phyloP scores from a whole-genome alignment of 23 tunicate species.

The Ascidia mentula region DNA sequence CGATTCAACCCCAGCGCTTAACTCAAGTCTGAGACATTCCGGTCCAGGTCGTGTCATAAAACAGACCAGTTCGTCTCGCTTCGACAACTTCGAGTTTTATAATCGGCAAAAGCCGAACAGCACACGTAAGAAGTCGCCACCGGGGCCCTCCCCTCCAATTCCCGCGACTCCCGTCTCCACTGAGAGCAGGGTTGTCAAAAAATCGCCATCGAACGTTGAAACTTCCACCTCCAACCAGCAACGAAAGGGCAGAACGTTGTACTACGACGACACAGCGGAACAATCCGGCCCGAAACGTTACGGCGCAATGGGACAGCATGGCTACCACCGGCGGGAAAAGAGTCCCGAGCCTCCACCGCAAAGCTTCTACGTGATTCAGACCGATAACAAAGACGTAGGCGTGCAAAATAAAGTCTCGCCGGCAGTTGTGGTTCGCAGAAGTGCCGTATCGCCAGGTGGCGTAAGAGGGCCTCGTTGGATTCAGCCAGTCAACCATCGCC shows the following conservation, averaged over 20 bases:
- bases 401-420: neutral
- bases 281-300: neutral
- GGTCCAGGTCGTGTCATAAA: neutral
- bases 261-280: conserved; percentile 36
- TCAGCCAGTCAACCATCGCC: conserved; percentile 24
- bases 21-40: neutral
- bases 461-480: neutral
- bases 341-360: conserved; percentile 73
- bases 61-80: neutral
- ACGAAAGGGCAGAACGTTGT: conserved; percentile 16
- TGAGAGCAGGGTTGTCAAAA: neutral
- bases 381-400: neutral
- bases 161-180: neutral
- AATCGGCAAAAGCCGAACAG: conserved; percentile 69
- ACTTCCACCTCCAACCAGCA: neutral
- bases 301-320: conserved; percentile 6
- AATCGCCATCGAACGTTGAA: too few species aligned
- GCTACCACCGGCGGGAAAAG: conserved; percentile 42
- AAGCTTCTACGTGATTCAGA: conserved; percentile 39
- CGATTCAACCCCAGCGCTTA: neutral
- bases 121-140: neutral
- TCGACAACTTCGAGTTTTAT: conserved; percentile 72
- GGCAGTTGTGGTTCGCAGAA: neutral
- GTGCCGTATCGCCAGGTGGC: neutral
- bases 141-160: neutral